phyloP scores from a whole-genome alignment of 1,140 invertebrate species.

The Lepidotrigona ventralis region DNA sequence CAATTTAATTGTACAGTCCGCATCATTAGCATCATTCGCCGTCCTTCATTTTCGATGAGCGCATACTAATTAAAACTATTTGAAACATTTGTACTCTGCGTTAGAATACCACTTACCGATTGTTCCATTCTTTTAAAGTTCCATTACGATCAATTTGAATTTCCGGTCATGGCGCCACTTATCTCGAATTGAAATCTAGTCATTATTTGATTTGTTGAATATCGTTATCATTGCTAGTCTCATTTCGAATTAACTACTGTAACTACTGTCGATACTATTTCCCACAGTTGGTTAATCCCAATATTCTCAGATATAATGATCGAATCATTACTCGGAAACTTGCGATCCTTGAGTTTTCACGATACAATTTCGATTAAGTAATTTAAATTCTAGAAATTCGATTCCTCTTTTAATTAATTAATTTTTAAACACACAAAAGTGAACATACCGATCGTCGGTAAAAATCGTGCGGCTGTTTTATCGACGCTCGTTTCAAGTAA shows the following conservation, averaged over 20 bases:
- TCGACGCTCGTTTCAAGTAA: constrained; percentile 12
- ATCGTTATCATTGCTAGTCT: not conserved
- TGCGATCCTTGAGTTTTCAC: not conserved
- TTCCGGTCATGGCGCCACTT: not conserved
- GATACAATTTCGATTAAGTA: not conserved
- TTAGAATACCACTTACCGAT: too few species aligned
- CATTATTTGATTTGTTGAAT: constrained; percentile 28
- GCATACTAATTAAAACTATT: not conserved
- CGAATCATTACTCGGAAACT: too few species aligned
- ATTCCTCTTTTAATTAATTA: not conserved
- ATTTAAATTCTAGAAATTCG: too few species aligned
- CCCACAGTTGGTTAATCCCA: constrained; percentile 14
- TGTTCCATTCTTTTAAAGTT: not conserved
- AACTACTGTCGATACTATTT: constrained; percentile 41
- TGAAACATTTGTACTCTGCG: too few species aligned
- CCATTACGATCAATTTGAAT: not conserved
- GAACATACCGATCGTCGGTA: constrained; percentile 26
- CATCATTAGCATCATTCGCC: not conserved
- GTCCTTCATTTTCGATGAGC: constrained; percentile 3
- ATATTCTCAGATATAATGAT: not conserved
- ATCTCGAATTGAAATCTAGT: constrained; percentile 26
- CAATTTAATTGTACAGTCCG: not conserved
- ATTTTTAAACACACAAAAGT: too few species aligned
- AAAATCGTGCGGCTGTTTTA: constrained; percentile 31
- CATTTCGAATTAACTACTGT: not conserved